Conservation (phyloP, 2,797 vertebrate genomes). For the Sarcophilus harrisii region DNA sequence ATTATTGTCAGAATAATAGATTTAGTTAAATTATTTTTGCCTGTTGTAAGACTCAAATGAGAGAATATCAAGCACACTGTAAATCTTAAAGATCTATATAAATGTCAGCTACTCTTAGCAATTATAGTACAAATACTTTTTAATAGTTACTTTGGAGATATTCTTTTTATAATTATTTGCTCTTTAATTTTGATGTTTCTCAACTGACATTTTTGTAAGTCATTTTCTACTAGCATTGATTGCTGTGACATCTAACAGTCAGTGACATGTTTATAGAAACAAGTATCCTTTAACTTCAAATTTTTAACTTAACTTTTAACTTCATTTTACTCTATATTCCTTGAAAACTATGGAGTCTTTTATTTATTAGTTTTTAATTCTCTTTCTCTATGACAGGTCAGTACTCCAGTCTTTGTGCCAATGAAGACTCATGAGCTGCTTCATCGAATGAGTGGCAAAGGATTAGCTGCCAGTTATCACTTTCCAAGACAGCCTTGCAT, state of each 20-base stretch:
- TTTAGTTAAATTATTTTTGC: background rate
- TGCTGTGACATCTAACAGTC: background rate
- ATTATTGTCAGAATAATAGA: background rate
- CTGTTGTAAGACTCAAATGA: background rate
- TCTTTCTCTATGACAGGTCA: conserved; percentile 86
- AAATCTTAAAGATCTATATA: background rate
- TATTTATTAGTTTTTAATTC: conserved; percentile 66
- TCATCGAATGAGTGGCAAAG: conserved; percentile 97
- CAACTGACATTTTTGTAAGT: conserved; percentile 18
- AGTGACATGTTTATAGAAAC: background rate
- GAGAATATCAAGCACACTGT: background rate
- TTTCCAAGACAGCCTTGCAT: conserved; percentile 93
- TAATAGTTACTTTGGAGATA: conserved; percentile 16
- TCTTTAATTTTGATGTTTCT: conserved; percentile 19
- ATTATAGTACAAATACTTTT: conserved; percentile 1
- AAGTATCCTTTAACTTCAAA: background rate
- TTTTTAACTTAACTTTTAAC: too few species aligned
- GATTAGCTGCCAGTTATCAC: conserved; percentile 92
- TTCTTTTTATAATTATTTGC: conserved; percentile 32
- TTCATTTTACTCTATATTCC: conserved; percentile 41
- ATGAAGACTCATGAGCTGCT: conserved; percentile 91
- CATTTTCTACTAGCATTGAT: background rate
- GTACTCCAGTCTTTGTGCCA: conserved; percentile 89
- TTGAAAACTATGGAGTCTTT: conserved; percentile 30
- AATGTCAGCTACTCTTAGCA: background rate